These are phyloP conservation scores for Cybosia mesomella DNA, from an alignment of 2,888 invertebrate species.

Conservation along the genomic window DNA sequence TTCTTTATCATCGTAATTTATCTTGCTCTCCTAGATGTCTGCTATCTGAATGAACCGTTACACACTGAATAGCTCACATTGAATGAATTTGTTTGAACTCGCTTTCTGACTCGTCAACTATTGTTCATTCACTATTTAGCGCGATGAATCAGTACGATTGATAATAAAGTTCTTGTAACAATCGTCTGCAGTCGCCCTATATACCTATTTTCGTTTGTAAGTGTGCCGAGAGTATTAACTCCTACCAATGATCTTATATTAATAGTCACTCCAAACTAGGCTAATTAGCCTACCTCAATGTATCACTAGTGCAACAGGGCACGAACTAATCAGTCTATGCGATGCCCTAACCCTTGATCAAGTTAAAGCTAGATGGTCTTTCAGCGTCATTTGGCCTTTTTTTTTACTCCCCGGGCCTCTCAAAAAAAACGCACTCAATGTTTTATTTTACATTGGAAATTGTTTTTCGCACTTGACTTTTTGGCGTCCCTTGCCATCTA, in stretches of 20 bases:
- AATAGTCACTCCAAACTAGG: neutral
- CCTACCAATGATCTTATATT: too few relatives aligned
- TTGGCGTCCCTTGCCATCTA: too few relatives aligned
- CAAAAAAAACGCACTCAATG: too few relatives aligned
- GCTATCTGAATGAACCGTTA: neutral
- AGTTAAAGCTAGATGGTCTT: too few relatives aligned
- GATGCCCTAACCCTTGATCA: too few relatives aligned
- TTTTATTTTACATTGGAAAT: too few relatives aligned
- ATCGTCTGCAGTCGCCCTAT: neutral
- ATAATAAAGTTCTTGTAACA: neutral
- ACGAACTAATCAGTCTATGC: neutral
- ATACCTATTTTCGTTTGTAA: neutral
- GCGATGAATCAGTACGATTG: neutral
- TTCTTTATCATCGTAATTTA: neutral
- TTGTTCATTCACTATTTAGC: neutral
- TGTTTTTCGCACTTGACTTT: too few relatives aligned
- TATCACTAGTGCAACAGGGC: neutral
- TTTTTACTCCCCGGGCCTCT: too few relatives aligned
- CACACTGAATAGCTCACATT: conserved; percentile 4
- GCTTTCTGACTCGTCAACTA: neutral
- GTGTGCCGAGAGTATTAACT: neutral
- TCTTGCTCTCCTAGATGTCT: conserved; percentile 2
- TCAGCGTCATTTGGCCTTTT: too few relatives aligned
- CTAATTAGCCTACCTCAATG: neutral
- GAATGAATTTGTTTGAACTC: neutral